A percentile compares a stretch with the other conserved stretches of the same genome.
Conservation (phyloP, 2,888 invertebrate genomes). For the Ormyrus thymus region DNA sequence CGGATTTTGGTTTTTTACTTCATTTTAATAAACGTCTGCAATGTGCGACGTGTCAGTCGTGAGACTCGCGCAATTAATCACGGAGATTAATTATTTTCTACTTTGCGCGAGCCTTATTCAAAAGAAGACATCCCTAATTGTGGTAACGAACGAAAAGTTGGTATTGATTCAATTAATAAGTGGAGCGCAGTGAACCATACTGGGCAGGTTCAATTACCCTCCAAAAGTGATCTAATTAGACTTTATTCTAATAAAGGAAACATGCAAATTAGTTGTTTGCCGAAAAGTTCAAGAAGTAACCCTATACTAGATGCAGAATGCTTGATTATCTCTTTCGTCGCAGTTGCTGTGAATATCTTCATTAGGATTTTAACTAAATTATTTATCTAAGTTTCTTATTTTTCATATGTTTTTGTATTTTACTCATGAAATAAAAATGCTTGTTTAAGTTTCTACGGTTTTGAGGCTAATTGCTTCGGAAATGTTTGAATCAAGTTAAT, state of each 20-base stretch:
- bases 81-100: slow-evolving; percentile 46
- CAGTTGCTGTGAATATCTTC: neutral
- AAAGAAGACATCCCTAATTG: neutral
- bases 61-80: slow-evolving; percentile 34
- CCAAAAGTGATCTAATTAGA: slow-evolving; percentile 32
- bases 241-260: slow-evolving; percentile 28
- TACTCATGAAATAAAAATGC: too few relatives aligned
- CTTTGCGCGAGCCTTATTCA: neutral
- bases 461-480: neutral
- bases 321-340: slow-evolving; percentile 36
- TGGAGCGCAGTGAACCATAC: neutral
- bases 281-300: slow-evolving; percentile 2
- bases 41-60: neutral
- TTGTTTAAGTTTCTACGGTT: neutral
- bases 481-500: neutral
- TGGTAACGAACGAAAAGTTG: slow-evolving; percentile 18
- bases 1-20: slow-evolving; percentile 8
- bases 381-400: neutral
- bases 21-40: slow-evolving; percentile 34
- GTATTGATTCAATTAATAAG: slow-evolving; percentile 41
- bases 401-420: too few relatives aligned
- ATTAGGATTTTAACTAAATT: neutral
- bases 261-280: slow-evolving; percentile 40
- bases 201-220: slow-evolving; percentile 3
- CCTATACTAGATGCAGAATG: slow-evolving; percentile 17